A percentile compares a stretch with the other conserved stretches of the same genome.
These are phyloP conservation scores for Drosophila pseudotalamancana DNA, from an alignment of 2,888 invertebrate genomes.

Conservation along the genomic window DNA sequence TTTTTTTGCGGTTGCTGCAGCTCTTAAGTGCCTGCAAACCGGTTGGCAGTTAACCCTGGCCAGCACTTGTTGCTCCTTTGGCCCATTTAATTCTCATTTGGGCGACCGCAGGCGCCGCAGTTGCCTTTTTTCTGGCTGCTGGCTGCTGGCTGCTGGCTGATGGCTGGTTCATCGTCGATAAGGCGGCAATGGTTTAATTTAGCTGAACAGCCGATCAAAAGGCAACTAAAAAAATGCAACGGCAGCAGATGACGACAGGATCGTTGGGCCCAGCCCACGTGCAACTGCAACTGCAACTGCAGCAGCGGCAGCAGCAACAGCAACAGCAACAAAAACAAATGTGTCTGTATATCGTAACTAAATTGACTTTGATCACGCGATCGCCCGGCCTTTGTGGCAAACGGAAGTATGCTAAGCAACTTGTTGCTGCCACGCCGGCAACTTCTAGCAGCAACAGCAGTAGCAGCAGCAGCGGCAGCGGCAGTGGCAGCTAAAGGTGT, in stretches of 20 bases:
- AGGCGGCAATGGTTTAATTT: conserved; percentile 81
- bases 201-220: conserved; percentile 58
- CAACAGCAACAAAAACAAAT: conserved; percentile 69
- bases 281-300: conserved; percentile 50
- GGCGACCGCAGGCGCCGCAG: conserved; percentile 59
- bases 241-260: conserved; percentile 78
- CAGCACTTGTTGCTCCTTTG: conserved; percentile 54
- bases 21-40: conserved; percentile 35
- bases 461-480: conserved; percentile 11
- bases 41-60: conserved; percentile 51
- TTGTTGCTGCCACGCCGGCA: conserved; percentile 74
- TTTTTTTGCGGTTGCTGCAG: conserved; percentile 12
- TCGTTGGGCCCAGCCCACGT: conserved; percentile 77
- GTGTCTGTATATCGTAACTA: conserved; percentile 81
- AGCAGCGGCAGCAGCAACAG: conserved; percentile 20
- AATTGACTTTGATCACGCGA: conserved; percentile 85
- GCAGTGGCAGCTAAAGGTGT: conserved; percentile 73
- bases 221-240: conserved; percentile 44
- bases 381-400: conserved; percentile 77
- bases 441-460: conserved; percentile 45
- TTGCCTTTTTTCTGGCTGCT: conserved; percentile 19
- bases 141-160: background rate
- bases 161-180: conserved; percentile 47
- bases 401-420: conserved; percentile 82
- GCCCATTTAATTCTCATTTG: conserved; percentile 66